Evolutionary conservation across 1,140 invertebrate genomes (phyloP), one percentile per base, ranked within the genome.

Genomic region (Amyelois transitella): DNA sequence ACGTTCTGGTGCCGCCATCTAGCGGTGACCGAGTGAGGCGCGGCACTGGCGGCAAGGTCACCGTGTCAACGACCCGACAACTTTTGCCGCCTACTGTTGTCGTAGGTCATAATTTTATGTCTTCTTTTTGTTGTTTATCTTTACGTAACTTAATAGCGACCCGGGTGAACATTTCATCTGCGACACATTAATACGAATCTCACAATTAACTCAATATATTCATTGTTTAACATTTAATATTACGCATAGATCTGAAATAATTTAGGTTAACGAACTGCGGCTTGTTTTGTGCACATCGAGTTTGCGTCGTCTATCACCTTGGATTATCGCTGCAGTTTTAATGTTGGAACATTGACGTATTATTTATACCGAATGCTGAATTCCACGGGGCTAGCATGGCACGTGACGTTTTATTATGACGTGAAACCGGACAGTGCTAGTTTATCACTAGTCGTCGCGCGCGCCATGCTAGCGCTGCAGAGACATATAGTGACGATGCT

Each of bases 51-150:
- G 51, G 72, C 84, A 87, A 87, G 82, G 82, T 86, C 82, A 87
- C 76, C 72, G 74, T 84, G 84, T 80, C 85, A 85, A 85, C 68
- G 85, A 86, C 81, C 85, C 73, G 72, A 69, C 81, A 82, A 88
- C 82, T 88, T 88, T 86, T 83, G 81, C 82, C 81, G 80, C 77
- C 81, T 75, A 79, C 75, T 83, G 81, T 88, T 88, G 85, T 80
- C 85, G 85, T 88, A 88, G 85, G 85, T 88, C 85, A 88, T 88
- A 82, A 88, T 88, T 88, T 88, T 88, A 88, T 88, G 81, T 80
- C 79, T 88, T 83, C 82, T 88, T 88, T 88, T 88, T 14, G n/a
- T n/a, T 87, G 81, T 88, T 88, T 88, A 88, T 86, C 78, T 86
- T 88, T 86, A 83, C 82, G 78, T 70, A 85, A 86, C 77, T 82